A percentile compares a stretch with the other conserved stretches of the same genome.
phyloP scores from a whole-genome alignment of 2,888 invertebrate species.

The Xylota sylvarum region DNA sequence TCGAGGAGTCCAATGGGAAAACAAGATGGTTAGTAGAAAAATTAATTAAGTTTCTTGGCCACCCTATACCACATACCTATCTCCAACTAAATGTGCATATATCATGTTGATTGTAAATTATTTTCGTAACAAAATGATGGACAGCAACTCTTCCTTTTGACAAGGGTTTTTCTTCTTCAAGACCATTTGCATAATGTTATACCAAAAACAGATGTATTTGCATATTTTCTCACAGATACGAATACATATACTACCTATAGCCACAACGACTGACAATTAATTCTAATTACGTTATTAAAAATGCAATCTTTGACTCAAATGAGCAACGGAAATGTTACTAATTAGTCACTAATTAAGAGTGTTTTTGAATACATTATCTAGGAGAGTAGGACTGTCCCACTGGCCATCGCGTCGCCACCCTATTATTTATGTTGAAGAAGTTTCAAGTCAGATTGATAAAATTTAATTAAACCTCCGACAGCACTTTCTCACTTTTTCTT shows the following conservation, averaged over 20 bases:
- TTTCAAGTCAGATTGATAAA: conserved; percentile 56
- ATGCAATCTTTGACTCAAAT: conserved; percentile 67
- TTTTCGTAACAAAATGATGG: conserved; percentile 26
- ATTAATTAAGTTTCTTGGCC: too few relatives aligned
- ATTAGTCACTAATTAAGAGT: conserved; percentile 73
- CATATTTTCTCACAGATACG: conserved; percentile 44
- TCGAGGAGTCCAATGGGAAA: too few relatives aligned
- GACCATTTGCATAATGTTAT: conserved; percentile 46
- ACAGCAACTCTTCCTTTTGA: conserved; percentile 1
- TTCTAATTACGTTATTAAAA: conserved; percentile 73
- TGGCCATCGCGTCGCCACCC: conserved; percentile 41
- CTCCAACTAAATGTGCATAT: too few relatives aligned
- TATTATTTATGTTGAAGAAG: conserved; percentile 65
- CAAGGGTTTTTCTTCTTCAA: not conserved
- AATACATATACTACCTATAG: too few relatives aligned
- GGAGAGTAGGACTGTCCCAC: not conserved
- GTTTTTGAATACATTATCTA: conserved; percentile 63
- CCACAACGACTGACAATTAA: conserved; percentile 51
- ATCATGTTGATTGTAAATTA: conserved; percentile 12
- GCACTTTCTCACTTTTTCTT: conserved; percentile 67
- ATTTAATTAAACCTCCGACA: conserved; percentile 62
- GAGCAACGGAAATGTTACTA: conserved; percentile 70
- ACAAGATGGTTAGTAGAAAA: too few relatives aligned
- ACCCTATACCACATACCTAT: not conserved
- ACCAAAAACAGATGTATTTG: conserved; percentile 47